Evolutionary conservation across 2,797 vertebrate species (phyloP).

Genomic region (Epinephelus awoara): DNA sequence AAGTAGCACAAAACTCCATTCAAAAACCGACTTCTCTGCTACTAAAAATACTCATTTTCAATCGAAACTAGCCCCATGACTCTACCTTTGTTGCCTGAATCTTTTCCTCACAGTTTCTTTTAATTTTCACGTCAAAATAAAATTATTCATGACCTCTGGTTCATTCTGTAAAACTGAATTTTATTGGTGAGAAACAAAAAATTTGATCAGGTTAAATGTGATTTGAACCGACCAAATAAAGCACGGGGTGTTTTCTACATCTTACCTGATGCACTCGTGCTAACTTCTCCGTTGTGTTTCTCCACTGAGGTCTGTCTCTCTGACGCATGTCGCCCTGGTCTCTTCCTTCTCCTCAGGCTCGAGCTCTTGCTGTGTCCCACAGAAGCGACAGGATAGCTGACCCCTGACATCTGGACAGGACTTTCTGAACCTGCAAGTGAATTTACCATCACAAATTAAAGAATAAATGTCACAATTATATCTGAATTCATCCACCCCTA

Average conservation of each 20-base stretch:
- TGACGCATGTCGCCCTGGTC: conserved; percentile 59
- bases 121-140: not conserved
- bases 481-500: not conserved
- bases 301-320: conserved; percentile 82
- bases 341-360: conserved; percentile 78
- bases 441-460: not conserved
- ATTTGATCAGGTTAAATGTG: not conserved
- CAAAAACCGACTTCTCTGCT: not conserved
- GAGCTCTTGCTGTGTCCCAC: conserved; percentile 74
- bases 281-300: conserved; percentile 89
- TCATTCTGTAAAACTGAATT: not conserved
- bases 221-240: not conserved
- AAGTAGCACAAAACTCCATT: not conserved
- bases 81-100: no score
- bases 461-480: not conserved
- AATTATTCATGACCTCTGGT: not conserved
- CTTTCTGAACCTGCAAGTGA: conserved; percentile 64
- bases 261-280: conserved; percentile 92
- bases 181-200: no score
- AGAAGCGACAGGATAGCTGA: conserved; percentile 49
- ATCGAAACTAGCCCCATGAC: not conserved
- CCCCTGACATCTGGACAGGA: conserved; percentile 47
- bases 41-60: not conserved
- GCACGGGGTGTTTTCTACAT: not conserved
- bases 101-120: not conserved